Conservation (phyloP, 2,888 invertebrate genomes). For the Bimastos eiseni region DNA sequence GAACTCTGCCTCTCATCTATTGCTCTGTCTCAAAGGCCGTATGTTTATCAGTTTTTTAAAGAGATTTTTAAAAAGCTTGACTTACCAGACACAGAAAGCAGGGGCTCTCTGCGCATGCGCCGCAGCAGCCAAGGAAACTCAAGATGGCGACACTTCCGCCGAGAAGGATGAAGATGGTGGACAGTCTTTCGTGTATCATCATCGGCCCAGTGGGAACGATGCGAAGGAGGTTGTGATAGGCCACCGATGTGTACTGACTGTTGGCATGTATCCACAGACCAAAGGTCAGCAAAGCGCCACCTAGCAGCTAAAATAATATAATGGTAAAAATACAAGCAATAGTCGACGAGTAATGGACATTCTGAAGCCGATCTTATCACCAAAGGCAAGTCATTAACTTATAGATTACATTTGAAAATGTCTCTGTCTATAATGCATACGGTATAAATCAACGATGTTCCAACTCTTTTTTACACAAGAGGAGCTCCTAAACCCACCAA, state of each 20-base stretch:
- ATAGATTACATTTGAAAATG: no score
- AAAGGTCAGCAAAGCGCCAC: neutral
- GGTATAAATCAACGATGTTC: no score
- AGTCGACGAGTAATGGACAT: neutral
- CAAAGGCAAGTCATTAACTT: no score
- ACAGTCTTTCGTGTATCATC: constrained; percentile 31
- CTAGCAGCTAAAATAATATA: neutral
- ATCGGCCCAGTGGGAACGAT: constrained; percentile 31
- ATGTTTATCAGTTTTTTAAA: no score
- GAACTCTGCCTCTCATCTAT: no score
- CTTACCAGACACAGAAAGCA: constrained; percentile 38
- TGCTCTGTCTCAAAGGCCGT: no score
- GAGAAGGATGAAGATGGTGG: constrained; percentile 31
- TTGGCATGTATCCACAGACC: neutral
- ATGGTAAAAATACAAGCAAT: neutral
- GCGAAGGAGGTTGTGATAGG: constrained; percentile 25
- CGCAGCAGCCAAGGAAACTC: constrained; percentile 38
- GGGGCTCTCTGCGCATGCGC: constrained; percentile 36
- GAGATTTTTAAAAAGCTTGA: neutral
- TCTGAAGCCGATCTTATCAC: no score
- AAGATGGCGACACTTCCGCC: constrained; percentile 32
- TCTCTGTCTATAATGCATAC: no score
- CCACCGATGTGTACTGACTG: constrained; percentile 25
- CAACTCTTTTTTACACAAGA: no score
- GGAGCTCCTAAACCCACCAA: no score